Conservation (phyloP, 2,797 vertebrate species). For the Hoplostethus atlanticus region DNA sequence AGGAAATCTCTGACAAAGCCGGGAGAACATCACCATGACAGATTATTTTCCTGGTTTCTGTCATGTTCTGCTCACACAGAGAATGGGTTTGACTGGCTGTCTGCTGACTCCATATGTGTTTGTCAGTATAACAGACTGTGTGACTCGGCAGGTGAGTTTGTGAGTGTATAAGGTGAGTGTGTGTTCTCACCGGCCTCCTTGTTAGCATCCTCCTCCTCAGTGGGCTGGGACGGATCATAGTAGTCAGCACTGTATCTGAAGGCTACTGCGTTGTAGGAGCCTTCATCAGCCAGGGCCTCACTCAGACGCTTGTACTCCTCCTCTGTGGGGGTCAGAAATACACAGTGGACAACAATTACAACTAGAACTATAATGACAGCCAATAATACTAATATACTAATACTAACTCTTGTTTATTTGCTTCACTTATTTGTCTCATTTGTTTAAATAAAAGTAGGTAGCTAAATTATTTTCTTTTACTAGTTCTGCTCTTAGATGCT, state of each 20-base stretch:
- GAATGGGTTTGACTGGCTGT: too few species aligned
- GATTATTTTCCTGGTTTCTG: background rate
- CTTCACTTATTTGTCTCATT: too few species aligned
- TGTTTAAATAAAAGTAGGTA: too few species aligned
- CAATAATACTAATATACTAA: too few species aligned
- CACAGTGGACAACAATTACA: background rate
- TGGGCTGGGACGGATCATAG: conserved; percentile 98
- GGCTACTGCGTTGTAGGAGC: conserved; percentile 93
- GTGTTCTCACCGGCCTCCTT: conserved; percentile 87
- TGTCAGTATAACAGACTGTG: background rate
- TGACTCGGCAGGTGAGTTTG: background rate
- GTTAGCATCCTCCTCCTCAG: conserved; percentile 94
- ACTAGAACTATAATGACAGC: too few species aligned
- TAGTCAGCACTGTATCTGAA: conserved; percentile 97
- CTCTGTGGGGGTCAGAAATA: conserved; percentile 87
- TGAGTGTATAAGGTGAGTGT: background rate
- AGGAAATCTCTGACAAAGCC: background rate
- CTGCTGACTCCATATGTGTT: background rate
- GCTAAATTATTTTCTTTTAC: too few species aligned
- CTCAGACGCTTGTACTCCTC: conserved; percentile 99
- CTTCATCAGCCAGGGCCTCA: conserved; percentile 96
- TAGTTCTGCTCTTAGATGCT: too few species aligned
- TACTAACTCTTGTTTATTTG: too few species aligned
- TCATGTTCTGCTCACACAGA: too few species aligned
- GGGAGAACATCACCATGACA: background rate